Evolutionary conservation across 2,113 vertebrate species (phyloP), one percentile per base, ranked within the genome.

Genomic region (Chascanopsetta lugubris): DNA sequence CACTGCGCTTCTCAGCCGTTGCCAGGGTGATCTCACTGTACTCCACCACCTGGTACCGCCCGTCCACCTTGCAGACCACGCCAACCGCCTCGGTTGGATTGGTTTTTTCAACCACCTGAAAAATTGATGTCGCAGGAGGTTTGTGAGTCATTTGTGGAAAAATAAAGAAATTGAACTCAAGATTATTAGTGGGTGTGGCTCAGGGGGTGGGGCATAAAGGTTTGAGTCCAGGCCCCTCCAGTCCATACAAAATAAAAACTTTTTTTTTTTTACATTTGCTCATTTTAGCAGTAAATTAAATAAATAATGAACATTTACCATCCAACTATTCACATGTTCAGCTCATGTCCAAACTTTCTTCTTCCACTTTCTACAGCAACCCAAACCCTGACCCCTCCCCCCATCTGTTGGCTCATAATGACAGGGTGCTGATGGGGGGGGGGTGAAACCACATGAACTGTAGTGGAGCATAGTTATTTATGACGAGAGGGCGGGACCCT

Each of bases 71-170:
- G 82, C 96, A 98, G 47, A 99, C 97, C 68, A 99, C 97, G 0
- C 97, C 97, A 0, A 99, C 97, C 0, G 97, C 95, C 83, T 99
- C 97, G 0, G 95, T 98, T 0, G 97, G 96, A 57, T 98, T 98
- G 32, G 93, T 96, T 85, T 99, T 99, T 87, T 99, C 97, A 57
- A 99, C 97, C 60, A 99, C 97, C 97, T 99, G 77, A 10, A 71
- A 76, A 60, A 80, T 72, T 11, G 7, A 55, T 13, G 4, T 26
- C 47, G 26, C 47, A 27, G 17, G 18, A 0, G 0, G 8, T 8
- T 40, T 51, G n/a, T 20, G 1, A 3, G 42, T 42, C 7, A 45
- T 45, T 21, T 43, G n/a, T 18, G 0, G n/a, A 18, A 43, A n/a
- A n/a, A n/a, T n/a, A n/a, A n/a, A n/a, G n/a, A n/a, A n/a, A n/a